Percentiles rank a stretch among this genome's conserved stretches.
These are phyloP conservation scores for Nebria ingens DNA, from an alignment of 1,140 invertebrate species.

Conservation along the genomic window DNA sequence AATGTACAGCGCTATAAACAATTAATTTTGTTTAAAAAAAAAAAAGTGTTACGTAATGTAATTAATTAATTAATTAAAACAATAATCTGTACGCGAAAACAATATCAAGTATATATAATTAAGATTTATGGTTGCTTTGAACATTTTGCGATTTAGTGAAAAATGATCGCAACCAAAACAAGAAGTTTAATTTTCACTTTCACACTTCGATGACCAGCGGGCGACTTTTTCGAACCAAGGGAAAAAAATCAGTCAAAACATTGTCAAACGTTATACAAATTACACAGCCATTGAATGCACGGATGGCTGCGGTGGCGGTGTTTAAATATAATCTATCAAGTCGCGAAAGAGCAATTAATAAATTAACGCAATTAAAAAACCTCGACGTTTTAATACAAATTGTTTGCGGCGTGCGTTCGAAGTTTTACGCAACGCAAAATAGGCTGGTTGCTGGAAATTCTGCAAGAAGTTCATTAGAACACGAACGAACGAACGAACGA, in stretches of 20 bases:
- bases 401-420: conserved; percentile 7
- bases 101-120: conserved; percentile 1
- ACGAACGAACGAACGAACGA: not conserved
- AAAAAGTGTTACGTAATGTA: too few relatives aligned
- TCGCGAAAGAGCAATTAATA: conserved; percentile 3
- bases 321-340: conserved; percentile 7
- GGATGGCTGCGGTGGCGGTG: not conserved
- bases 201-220: not conserved
- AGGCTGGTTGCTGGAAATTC: not conserved
- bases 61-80: too few relatives aligned
- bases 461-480: not conserved
- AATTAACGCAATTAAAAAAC: conserved; percentile 8
- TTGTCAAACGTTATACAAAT: conserved; percentile 8
- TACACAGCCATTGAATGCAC: not conserved
- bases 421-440: conserved; percentile 4
- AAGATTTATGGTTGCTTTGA: conserved; percentile 2
- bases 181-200: conserved; percentile 9
- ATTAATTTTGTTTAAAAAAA: too few relatives aligned
- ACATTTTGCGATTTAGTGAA: not conserved
- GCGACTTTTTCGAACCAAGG: not conserved
- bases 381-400: conserved; percentile 6
- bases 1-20: too few relatives aligned
- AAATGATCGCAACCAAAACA: not conserved
- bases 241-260: conserved; percentile 4
- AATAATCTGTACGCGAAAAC: too few relatives aligned